Evolutionary conservation across 2,113 vertebrate genomes (phyloP).

Genomic region (Psammodynastes pulverulentus): DNA sequence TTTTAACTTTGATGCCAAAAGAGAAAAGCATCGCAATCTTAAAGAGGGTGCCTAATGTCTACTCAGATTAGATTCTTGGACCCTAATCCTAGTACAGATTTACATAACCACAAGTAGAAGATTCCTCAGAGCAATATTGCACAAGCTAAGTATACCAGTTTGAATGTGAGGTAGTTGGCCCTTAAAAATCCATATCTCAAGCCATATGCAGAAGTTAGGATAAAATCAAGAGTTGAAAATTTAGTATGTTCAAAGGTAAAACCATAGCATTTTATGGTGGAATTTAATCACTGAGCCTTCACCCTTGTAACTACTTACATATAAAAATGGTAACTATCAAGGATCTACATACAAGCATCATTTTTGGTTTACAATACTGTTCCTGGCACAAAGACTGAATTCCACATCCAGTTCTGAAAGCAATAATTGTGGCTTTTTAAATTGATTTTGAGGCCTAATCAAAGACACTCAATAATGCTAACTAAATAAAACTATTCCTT

Average conservation of each 20-base stretch:
- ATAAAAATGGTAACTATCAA: background rate
- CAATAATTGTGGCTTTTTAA: background rate
- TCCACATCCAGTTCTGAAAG: background rate
- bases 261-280: background rate
- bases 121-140: background rate
- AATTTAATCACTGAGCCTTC: background rate
- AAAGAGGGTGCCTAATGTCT: background rate
- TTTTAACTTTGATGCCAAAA: background rate
- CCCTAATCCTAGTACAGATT: background rate
- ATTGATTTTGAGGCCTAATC: background rate
- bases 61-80: background rate
- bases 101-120: background rate
- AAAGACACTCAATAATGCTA: background rate
- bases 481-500: background rate
- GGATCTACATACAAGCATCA: background rate
- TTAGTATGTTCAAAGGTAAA: background rate
- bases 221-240: background rate
- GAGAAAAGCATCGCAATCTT: background rate
- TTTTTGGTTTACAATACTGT: background rate
- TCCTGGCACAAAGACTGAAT: too few species aligned
- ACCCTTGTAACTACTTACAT: background rate
- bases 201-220: background rate
- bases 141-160: background rate
- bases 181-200: background rate
- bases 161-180: background rate